These are phyloP conservation scores for Mixornis gularis DNA, from an alignment of 2,113 vertebrate genomes.

Conservation along the genomic window DNA sequence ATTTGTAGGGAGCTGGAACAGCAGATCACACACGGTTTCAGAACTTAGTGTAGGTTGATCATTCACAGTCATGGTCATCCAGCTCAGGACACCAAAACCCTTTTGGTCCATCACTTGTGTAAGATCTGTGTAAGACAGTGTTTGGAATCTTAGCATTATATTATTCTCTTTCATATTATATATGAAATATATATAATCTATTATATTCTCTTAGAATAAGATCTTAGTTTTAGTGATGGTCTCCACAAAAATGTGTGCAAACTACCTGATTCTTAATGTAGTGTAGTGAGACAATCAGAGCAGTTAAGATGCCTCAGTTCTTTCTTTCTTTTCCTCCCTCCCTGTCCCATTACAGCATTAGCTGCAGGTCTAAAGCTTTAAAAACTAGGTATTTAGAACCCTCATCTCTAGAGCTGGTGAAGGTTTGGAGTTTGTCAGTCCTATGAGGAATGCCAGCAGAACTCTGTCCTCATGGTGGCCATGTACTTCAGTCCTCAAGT, in stretches of 20 bases:
- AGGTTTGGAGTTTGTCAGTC: background rate
- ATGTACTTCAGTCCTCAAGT: background rate
- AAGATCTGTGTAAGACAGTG: background rate
- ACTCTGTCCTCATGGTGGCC: rapidly evolving
- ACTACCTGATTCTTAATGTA: background rate
- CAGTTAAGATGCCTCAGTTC: background rate
- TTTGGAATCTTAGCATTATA: background rate
- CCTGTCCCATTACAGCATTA: background rate
- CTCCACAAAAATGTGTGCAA: background rate
- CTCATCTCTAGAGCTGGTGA: background rate
- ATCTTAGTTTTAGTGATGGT: background rate
- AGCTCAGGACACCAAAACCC: background rate
- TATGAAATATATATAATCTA: background rate
- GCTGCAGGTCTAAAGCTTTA: background rate
- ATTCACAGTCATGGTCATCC: background rate
- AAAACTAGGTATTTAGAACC: background rate
- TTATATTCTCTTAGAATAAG: background rate
- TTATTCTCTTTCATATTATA: background rate
- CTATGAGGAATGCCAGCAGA: background rate
- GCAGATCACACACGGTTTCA: background rate
- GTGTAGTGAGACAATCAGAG: background rate
- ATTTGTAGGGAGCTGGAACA: background rate
- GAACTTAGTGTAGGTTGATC: background rate
- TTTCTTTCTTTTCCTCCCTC: background rate
- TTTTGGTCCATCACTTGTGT: background rate